phyloP scores from a whole-genome alignment of 2,888 invertebrate species.

The Scaptomyza caliginosa region DNA sequence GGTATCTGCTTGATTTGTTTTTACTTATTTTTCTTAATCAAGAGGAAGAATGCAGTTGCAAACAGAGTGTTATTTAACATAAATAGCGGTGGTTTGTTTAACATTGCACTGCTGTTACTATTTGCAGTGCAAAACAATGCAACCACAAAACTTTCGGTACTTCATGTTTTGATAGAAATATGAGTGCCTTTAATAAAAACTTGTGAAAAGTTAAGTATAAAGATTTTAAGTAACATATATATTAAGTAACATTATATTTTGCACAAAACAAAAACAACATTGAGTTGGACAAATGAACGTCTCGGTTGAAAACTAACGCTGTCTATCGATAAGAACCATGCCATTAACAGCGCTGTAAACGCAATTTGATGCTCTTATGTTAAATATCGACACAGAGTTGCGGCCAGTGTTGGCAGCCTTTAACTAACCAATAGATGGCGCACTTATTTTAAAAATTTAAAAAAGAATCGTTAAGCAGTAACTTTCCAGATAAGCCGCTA shows the following conservation, averaged over 20 bases:
- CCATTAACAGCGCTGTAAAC: neutral
- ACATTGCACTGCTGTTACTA: neutral
- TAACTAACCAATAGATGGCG: neutral
- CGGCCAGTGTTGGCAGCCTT: neutral
- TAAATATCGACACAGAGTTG: neutral
- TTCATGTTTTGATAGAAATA: neutral
- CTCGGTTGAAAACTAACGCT: neutral
- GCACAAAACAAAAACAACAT: neutral
- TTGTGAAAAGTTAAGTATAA: neutral
- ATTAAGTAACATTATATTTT: too few relatives aligned
- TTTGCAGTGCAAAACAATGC: neutral
- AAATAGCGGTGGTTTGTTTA: neutral
- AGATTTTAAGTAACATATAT: neutral
- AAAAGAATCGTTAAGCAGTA: neutral
- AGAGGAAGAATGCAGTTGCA: slow-evolving; percentile 23
- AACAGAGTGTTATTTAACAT: slow-evolving; percentile 30
- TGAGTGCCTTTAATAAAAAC: neutral
- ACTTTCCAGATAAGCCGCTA: neutral
- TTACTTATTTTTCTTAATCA: slow-evolving; percentile 25
- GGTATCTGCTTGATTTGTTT: slow-evolving; percentile 17
- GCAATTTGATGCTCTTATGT: neutral
- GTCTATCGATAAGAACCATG: neutral
- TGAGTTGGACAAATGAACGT: neutral
- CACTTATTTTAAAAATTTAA: neutral
- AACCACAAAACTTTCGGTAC: neutral